Evolutionary conservation across 1,140 invertebrate species (phyloP).

Genomic region (Aphelinus certus): DNA sequence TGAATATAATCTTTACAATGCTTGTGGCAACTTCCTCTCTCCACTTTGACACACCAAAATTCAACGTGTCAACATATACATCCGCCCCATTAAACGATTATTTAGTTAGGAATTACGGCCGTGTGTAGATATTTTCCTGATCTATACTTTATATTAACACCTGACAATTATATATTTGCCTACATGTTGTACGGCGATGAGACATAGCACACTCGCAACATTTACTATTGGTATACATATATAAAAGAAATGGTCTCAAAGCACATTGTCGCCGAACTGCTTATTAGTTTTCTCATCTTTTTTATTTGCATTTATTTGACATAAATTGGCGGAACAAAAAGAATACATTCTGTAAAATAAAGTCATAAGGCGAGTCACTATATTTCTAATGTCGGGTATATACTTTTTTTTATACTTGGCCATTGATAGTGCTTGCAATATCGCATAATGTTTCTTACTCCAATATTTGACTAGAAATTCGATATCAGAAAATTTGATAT

Average conservation of each 20-base stretch:
- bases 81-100: not conserved
- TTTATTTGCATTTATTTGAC: constrained; percentile 17
- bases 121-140: constrained; percentile 15
- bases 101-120: not conserved
- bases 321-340: constrained; percentile 5
- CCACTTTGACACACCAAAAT: not conserved
- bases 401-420: constrained; percentile 1
- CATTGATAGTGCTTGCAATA: constrained; percentile 3
- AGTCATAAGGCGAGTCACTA: not conserved
- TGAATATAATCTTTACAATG: not conserved
- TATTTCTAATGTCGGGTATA: constrained; percentile 4
- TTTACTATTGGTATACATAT: not conserved
- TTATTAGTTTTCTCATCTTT: not conserved
- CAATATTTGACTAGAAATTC: constrained; percentile 17
- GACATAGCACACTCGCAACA: not conserved
- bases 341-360: constrained; percentile 2
- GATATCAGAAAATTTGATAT: constrained; percentile 1
- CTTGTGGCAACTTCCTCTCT: constrained; percentile 8
- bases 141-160: constrained; percentile 2
- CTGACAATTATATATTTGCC: not conserved
- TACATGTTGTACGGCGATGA: not conserved
- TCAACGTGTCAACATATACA: not conserved
- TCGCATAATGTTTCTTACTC: constrained; percentile 6
- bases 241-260: not conserved
- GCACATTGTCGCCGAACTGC: not conserved